Conservation (phyloP, 2,888 invertebrate species). For the Synanthedon vespiformis region DNA sequence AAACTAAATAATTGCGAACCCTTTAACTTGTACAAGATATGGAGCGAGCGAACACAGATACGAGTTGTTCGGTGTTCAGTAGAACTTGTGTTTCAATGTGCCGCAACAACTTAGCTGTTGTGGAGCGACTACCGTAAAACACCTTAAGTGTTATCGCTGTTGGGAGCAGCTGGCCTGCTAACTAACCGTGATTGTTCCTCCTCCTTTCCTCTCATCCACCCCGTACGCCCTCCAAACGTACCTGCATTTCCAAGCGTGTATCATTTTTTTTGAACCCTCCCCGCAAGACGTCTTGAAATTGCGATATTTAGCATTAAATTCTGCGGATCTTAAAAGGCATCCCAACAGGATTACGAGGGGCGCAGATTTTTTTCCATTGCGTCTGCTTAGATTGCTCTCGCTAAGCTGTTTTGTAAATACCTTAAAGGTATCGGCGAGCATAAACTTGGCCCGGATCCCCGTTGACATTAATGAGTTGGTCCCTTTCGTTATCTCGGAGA, state of each 20-base stretch:
- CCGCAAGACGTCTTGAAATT: conserved; percentile 49
- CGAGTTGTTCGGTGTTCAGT: conserved; percentile 8
- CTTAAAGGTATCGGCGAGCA: conserved; percentile 60
- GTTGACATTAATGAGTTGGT: conserved; percentile 62
- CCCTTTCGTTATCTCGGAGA: conserved; percentile 58
- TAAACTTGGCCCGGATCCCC: conserved; percentile 51
- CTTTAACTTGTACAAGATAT: conserved; percentile 1
- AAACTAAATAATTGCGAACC: neutral
- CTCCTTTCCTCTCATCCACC: conserved; percentile 10
- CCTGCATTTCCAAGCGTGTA: conserved; percentile 25
- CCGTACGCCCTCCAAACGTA: conserved; percentile 2
- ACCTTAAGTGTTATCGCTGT: conserved; percentile 41
- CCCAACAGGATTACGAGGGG: conserved; percentile 48
- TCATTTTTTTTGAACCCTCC: conserved; percentile 61
- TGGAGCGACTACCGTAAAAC: conserved; percentile 30
- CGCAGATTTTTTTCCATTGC: conserved; percentile 47
- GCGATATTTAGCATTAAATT: conserved; percentile 67
- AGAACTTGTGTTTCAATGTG: conserved; percentile 28
- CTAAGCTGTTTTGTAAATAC: conserved; percentile 63
- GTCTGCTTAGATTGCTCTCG: conserved; percentile 41
- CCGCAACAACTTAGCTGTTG: conserved; percentile 16
- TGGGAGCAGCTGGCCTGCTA: conserved; percentile 52
- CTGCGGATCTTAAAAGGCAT: conserved; percentile 56
- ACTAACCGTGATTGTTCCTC: conserved; percentile 51
- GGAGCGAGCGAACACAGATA: neutral